phyloP scores from a whole-genome alignment of 2,797 vertebrate genomes.

The Numenius phaeopus region DNA sequence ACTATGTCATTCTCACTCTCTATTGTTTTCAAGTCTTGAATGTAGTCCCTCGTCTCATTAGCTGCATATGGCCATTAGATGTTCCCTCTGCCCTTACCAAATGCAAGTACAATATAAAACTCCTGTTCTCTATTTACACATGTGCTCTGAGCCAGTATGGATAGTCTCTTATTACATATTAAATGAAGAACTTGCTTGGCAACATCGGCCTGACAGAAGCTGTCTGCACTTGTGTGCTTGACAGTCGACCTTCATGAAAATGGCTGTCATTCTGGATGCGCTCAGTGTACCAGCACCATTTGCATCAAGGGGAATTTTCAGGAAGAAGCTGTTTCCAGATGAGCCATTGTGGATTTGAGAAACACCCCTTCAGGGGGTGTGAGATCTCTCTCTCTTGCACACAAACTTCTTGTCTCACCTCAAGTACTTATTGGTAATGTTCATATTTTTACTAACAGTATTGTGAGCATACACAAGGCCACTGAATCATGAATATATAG shows the following conservation, averaged over 20 bases:
- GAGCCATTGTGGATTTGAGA: neutral
- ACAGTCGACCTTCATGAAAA: neutral
- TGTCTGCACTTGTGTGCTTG: neutral
- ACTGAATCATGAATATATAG: neutral
- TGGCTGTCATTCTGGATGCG: neutral
- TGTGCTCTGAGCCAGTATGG: neutral
- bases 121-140: neutral
- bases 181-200: neutral
- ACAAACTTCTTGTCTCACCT: neutral
- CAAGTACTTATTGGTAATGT: neutral
- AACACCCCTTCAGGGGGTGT: neutral
- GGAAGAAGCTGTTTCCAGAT: neutral
- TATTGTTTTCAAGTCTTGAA: neutral
- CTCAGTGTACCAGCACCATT: neutral
- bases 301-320: neutral
- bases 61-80: neutral
- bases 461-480: neutral
- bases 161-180: neutral
- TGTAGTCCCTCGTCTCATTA: neutral
- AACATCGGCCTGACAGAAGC: neutral
- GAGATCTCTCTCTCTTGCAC: neutral
- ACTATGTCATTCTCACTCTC: neutral
- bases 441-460: neutral
- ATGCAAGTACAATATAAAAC: neutral
- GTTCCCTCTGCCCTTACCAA: neutral